Evolutionary conservation across 2,888 invertebrate species (phyloP).

Genomic region (Ochropleura leucogaster): DNA sequence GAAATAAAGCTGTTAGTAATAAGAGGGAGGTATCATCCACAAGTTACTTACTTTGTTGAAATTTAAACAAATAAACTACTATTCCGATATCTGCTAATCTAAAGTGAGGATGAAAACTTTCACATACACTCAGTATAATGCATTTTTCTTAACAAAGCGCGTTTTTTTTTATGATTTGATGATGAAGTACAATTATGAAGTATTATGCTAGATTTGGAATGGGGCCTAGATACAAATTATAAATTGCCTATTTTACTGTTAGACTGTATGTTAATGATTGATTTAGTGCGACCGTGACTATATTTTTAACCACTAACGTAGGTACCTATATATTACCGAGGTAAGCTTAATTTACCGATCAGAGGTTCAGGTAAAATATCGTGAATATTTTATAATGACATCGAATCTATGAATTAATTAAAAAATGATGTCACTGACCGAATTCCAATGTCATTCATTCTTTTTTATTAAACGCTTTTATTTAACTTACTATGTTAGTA

Average conservation of each 20-base stretch:
- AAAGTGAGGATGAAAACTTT: constrained; percentile 5
- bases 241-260: neutral
- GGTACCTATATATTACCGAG: too few species aligned
- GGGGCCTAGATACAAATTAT: neutral
- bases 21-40: too few species aligned
- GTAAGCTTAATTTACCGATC: constrained; percentile 3
- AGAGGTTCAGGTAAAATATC: neutral
- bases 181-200: neutral
- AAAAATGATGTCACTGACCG: neutral
- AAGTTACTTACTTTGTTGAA: too few species aligned
- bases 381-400: constrained; percentile 10
- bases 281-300: neutral
- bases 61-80: too few species aligned
- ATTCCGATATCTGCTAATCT: too few species aligned
- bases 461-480: neutral
- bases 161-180: constrained; percentile 7
- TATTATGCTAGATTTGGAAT: constrained; percentile 2
- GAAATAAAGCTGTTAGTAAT: too few species aligned
- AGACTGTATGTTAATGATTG: neutral
- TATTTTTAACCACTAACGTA: neutral
- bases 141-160: constrained; percentile 15
- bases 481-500: too few species aligned
- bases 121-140: constrained; percentile 14
- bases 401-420: neutral
- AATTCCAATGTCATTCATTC: neutral